A percentile compares a stretch with the other conserved stretches of the same genome.
Evolutionary conservation across 2,888 invertebrate genomes (phyloP).

Genomic region (Hedya salicella): DNA sequence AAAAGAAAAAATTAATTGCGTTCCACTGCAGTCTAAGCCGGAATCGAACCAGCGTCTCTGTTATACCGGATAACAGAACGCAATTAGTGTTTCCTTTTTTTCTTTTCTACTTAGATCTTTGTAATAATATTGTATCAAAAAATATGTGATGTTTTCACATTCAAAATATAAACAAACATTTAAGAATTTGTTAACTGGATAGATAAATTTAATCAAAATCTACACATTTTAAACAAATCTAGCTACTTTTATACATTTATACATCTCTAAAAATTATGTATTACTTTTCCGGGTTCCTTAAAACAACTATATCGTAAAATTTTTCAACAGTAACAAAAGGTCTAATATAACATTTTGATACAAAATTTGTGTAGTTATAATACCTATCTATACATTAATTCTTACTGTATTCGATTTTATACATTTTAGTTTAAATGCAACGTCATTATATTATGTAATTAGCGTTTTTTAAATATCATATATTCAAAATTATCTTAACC

Average conservation of each 20-base stretch:
- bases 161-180: too few species aligned
- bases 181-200: not conserved
- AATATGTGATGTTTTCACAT: too few species aligned
- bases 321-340: conserved; percentile 52
- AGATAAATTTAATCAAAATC: conserved; percentile 3
- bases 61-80: too few species aligned
- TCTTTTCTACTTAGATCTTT: too few species aligned
- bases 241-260: conserved; percentile 26
- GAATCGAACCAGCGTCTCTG: too few species aligned
- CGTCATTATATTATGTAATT: conserved; percentile 36
- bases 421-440: conserved; percentile 62
- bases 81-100: too few species aligned
- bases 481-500: conserved; percentile 41
- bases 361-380: conserved; percentile 66
- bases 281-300: conserved; percentile 6
- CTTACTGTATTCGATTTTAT: conserved; percentile 48
- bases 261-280: conserved; percentile 12
- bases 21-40: too few species aligned
- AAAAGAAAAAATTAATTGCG: too few species aligned
- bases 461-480: conserved; percentile 40
- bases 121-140: too few species aligned
- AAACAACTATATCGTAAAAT: conserved; percentile 41
- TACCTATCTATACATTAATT: conserved; percentile 63
- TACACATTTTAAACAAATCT: conserved; percentile 23
- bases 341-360: conserved; percentile 54